phyloP scores from a whole-genome alignment of 2,888 invertebrate genomes.

The Standfussiana lucernea region DNA sequence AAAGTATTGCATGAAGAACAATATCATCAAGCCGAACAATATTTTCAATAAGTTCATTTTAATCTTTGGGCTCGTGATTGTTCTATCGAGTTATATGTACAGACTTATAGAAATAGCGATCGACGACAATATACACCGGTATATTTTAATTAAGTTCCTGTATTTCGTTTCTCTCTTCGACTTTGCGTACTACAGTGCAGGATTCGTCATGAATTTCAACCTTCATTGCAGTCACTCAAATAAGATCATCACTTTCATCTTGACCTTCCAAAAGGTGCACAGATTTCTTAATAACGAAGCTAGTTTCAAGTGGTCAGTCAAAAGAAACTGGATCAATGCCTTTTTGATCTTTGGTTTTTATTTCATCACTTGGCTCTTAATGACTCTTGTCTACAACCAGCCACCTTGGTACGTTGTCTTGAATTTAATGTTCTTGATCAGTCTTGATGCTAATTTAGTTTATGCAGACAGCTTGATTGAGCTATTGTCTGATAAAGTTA shows the following conservation, averaged over 20 bases:
- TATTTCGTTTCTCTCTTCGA: constrained; percentile 19
- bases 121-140: constrained; percentile 16
- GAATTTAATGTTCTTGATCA: constrained; percentile 19
- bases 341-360: constrained; percentile 18
- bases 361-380: not conserved
- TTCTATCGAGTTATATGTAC: not conserved
- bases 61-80: constrained; percentile 11
- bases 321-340: constrained; percentile 26
- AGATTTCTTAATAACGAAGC: constrained; percentile 9
- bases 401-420: constrained; percentile 12
- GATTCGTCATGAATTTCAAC: constrained; percentile 21
- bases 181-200: constrained; percentile 23
- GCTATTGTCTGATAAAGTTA: constrained; percentile 22
- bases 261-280: constrained; percentile 27
- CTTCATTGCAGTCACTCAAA: constrained; percentile 19
- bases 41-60: constrained; percentile 24
- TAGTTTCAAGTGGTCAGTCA: constrained; percentile 10
- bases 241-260: constrained; percentile 1
- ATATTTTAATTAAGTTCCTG: constrained; percentile 18
- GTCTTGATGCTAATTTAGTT: constrained; percentile 21
- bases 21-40: constrained; percentile 54
- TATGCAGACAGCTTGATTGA: constrained; percentile 21
- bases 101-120: constrained; percentile 5
- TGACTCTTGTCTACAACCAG: not conserved
- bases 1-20: constrained; percentile 57